These are phyloP conservation scores for Zeugodacus cucurbitae DNA, from an alignment of 1,140 invertebrate species.

Conservation along the genomic window DNA sequence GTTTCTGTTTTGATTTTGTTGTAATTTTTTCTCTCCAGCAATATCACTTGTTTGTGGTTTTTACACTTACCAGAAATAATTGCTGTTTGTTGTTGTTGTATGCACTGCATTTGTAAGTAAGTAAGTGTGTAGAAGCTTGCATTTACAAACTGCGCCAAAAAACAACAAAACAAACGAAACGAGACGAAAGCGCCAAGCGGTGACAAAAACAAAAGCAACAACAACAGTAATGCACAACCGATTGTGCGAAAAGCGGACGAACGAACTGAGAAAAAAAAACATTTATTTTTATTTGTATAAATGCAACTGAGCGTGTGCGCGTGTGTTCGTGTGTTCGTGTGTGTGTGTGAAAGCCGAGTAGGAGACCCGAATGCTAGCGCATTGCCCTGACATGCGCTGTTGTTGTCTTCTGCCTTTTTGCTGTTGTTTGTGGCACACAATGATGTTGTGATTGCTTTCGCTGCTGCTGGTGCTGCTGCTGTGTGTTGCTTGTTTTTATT, in stretches of 20 bases:
- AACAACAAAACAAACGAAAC: not conserved
- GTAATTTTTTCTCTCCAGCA: not conserved
- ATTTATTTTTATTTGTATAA: not conserved
- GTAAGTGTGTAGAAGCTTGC: not conserved
- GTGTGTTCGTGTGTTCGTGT: not conserved
- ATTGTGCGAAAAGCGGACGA: not conserved
- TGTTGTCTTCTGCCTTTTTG: not conserved
- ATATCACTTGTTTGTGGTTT: not conserved
- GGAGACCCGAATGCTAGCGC: slow-evolving; percentile 6
- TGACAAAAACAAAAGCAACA: not conserved
- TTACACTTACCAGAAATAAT: not conserved
- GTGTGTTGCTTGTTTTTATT: not conserved
- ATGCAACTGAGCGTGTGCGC: not conserved
- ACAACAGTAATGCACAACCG: not conserved
- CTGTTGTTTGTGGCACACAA: not conserved
- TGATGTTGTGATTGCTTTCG: not conserved
- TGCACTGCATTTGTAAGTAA: not conserved
- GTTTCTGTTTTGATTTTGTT: not conserved
- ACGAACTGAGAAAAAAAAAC: not conserved
- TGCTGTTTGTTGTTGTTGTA: not conserved
- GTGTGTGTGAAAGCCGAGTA: not conserved
- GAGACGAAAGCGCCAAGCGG: not conserved
- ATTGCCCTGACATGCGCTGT: slow-evolving; percentile 33
- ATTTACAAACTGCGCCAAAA: not conserved
- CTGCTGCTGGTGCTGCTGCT: too few species aligned